Base-by-base conservation (phyloP, 1,140 invertebrate genomes). In the Micrasema longulum region DNA sequence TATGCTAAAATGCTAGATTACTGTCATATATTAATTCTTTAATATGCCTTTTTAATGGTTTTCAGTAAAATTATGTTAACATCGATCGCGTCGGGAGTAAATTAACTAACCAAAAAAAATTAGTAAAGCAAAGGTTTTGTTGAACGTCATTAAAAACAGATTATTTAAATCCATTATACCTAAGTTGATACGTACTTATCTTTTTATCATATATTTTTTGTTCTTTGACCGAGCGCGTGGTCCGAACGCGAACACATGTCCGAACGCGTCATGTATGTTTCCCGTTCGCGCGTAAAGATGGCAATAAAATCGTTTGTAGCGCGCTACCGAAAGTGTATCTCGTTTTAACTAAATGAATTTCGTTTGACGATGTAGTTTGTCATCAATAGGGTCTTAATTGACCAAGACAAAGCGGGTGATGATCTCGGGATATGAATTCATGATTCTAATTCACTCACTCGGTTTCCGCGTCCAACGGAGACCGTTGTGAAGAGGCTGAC, bases 341-440 rank as follows among this genome's bases (percentile, higher is more conserved):
- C 31, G 16, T 9, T 4, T 60, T 60, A 2, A 6, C 1, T 18
- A 41, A 11, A 7, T 55, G 38, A 11, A 2, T 5, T 0, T 16
- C 11, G 0, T 18, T 1, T 6, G 12, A 14, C 10, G 1, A 4
- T 3, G 12, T 22, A 7, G 12, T 7, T 60, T 60, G 55, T 60
- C 55, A 60, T 60, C 55, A 60, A 60, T 60, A 60, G 55, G 55
- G 55, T 60, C 55, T 60, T 60, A 60, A 60, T 60, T 60, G 55
- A 60, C 55, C 55, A 60, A 60, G 31, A 38, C 31, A 60, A 60
- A 60, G 55, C 55, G 55, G 38, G 16, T 60, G 55, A 60, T 60
- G 55, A 38, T 31, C 35, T 60, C 10, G 14, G 55, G 55, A 60
- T 38, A 60, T 60, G 55, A 60, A 60, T 38, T 41, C 55, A 11